A percentile compares a stretch with the other conserved stretches of the same genome.
These are phyloP conservation scores for Uropsilus gracilis DNA, from an alignment of 2,113 vertebrate species.

Conservation along the genomic window DNA sequence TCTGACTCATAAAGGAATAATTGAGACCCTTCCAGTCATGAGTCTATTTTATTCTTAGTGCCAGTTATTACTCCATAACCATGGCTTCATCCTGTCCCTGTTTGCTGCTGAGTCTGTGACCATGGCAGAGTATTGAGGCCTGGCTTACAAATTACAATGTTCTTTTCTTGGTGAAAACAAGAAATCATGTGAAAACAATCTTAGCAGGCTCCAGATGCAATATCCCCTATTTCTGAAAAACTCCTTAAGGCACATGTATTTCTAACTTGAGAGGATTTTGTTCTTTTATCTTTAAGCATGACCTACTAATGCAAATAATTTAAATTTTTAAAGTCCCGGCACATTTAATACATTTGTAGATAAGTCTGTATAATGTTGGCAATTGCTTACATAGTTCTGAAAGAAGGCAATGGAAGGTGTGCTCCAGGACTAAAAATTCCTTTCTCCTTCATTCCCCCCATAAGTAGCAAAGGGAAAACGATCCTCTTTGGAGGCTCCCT, in stretches of 20 bases:
- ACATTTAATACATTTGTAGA: neutral
- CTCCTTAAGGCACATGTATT: neutral
- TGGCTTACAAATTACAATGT: neutral
- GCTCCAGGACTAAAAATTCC: neutral
- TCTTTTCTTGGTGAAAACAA: slow-evolving; percentile 37
- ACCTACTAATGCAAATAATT: neutral
- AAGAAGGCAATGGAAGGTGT: neutral
- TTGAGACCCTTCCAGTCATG: slow-evolving; percentile 42
- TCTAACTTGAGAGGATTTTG: neutral
- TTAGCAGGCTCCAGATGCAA: neutral
- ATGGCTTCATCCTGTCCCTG: neutral
- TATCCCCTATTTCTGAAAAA: slow-evolving; percentile 25
- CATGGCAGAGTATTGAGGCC: neutral
- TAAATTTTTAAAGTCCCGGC: neutral
- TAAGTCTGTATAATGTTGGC: neutral
- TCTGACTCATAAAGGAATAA: slow-evolving; percentile 42
- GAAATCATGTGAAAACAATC: neutral
- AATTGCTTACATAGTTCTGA: neutral
- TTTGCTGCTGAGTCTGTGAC: slow-evolving; percentile 12
- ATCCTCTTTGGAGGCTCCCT: neutral
- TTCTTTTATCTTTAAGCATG: slow-evolving; percentile 1
- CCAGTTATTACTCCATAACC: slow-evolving; percentile 2
- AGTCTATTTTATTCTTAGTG: slow-evolving; percentile 53
- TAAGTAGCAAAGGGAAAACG: neutral
- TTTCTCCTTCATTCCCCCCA: neutral